Conservation (phyloP, 2,888 invertebrate species). For the Phengaris alcon region DNA sequence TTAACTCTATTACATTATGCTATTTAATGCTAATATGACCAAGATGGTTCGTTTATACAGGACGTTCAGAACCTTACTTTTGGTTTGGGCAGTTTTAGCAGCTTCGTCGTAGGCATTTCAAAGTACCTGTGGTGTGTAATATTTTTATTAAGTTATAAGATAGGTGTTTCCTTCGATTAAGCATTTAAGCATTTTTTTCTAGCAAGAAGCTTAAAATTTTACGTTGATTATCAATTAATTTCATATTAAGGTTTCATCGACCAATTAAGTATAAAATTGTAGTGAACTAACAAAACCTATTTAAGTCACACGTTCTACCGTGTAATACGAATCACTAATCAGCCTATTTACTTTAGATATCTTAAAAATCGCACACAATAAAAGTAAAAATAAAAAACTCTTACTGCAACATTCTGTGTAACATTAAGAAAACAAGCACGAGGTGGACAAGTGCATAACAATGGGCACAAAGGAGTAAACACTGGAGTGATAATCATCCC, state of each 20-base stretch:
- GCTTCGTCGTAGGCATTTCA: not conserved
- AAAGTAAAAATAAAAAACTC: not conserved
- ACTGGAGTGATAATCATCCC: constrained; percentile 49
- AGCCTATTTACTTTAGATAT: too few relatives aligned
- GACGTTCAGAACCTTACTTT: not conserved
- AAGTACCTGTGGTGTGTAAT: not conserved
- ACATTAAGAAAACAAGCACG: constrained; percentile 6
- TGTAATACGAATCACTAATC: too few relatives aligned
- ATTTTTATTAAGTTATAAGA: too few relatives aligned
- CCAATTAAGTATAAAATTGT: too few relatives aligned
- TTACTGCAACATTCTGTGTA: constrained; percentile 21
- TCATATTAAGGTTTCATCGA: too few relatives aligned
- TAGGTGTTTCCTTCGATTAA: too few relatives aligned
- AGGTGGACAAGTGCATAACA: constrained; percentile 61
- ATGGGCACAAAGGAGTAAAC: constrained; percentile 57
- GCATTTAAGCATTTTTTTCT: too few relatives aligned
- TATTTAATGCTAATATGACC: constrained; percentile 48
- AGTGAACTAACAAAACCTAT: too few relatives aligned
- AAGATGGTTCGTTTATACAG: constrained; percentile 30
- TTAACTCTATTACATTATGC: constrained; percentile 66
- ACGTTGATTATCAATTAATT: too few relatives aligned
- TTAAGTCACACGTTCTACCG: too few relatives aligned
- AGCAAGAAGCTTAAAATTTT: too few relatives aligned
- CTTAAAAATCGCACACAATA: not conserved
- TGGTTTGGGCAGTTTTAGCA: not conserved